These are phyloP conservation scores for Poecile montanus DNA, from an alignment of 2,797 vertebrate species.

Conservation along the genomic window DNA sequence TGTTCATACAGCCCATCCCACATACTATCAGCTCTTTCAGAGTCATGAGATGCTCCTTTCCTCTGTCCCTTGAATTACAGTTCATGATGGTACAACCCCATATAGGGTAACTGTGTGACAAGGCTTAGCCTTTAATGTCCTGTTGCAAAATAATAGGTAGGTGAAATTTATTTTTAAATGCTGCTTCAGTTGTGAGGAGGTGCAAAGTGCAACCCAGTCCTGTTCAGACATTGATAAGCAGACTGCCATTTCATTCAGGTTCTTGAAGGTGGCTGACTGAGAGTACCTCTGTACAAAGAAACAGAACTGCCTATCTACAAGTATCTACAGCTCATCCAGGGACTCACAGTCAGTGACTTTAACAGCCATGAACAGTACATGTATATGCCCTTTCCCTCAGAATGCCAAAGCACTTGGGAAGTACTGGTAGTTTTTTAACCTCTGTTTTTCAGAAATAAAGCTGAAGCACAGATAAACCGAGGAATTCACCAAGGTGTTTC, in stretches of 20 bases:
- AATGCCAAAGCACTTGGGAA: background rate
- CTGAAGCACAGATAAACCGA: background rate
- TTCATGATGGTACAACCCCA: background rate
- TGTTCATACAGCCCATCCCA: background rate
- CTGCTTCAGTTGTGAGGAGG: background rate
- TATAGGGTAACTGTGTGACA: background rate
- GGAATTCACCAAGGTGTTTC: background rate
- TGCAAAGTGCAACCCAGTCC: background rate
- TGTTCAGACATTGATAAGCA: background rate
- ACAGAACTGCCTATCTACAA: background rate
- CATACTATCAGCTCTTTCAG: background rate
- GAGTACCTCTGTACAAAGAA: background rate
- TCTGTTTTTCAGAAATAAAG: background rate
- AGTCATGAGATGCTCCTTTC: background rate
- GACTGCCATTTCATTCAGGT: background rate
- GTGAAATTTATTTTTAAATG: background rate
- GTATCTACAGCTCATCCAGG: background rate
- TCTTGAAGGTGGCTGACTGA: background rate
- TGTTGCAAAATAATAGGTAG: background rate
- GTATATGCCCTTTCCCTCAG: background rate
- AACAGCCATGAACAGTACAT: background rate
- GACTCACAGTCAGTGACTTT: background rate
- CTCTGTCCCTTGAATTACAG: background rate
- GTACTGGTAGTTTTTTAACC: background rate
- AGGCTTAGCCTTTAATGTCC: background rate